A percentile compares a stretch with the other conserved stretches of the same genome.
Evolutionary conservation across 2,888 invertebrate genomes (phyloP).

Genomic region (Mactromeris polynyma): DNA sequence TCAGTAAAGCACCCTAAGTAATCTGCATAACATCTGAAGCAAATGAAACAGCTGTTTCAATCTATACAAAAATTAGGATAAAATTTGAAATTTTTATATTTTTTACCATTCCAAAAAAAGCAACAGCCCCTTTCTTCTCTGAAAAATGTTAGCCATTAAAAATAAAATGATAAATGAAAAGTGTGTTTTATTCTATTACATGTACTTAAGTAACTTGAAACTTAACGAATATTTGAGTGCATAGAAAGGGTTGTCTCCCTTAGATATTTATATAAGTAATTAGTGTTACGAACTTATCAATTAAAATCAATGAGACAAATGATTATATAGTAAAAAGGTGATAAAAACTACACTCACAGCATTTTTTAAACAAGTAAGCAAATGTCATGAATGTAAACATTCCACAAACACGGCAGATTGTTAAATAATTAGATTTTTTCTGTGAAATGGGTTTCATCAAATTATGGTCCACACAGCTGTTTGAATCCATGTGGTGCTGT

Average conservation of each 20-base stretch:
- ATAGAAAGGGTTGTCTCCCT: too few relatives aligned
- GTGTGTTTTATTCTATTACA: too few relatives aligned
- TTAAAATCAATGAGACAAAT: neutral
- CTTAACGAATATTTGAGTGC: too few relatives aligned
- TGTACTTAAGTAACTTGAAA: too few relatives aligned
- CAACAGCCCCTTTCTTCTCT: neutral
- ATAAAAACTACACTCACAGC: neutral
- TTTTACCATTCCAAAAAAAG: neutral
- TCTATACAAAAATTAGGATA: too few relatives aligned
- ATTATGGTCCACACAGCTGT: neutral
- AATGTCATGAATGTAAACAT: neutral
- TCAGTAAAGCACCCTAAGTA: neutral
- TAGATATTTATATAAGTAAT: too few relatives aligned
- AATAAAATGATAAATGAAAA: too few relatives aligned
- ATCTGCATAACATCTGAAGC: neutral
- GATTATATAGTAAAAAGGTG: too few relatives aligned
- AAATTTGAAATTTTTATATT: too few relatives aligned
- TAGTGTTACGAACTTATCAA: too few relatives aligned
- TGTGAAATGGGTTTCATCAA: neutral
- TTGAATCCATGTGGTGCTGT: neutral
- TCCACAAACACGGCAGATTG: neutral
- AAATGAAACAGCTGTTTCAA: too few relatives aligned
- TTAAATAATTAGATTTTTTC: neutral
- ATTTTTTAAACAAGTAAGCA: neutral
- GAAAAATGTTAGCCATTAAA: neutral